Evolutionary conservation across 2,113 vertebrate species (phyloP), one percentile per base, ranked within the genome.

Genomic region (Cynopterus brachyotis): DNA sequence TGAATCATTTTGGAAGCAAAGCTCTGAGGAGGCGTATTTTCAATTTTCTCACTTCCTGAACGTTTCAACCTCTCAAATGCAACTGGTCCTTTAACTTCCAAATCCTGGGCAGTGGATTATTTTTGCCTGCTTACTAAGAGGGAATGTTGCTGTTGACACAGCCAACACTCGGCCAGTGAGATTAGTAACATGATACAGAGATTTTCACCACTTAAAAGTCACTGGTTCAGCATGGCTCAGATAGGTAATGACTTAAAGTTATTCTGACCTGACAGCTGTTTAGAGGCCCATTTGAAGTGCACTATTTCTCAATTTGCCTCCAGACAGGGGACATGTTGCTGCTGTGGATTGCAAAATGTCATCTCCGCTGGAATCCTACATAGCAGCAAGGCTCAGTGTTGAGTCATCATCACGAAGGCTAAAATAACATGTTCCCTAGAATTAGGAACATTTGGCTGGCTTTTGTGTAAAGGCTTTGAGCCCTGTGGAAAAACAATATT

Each of bases 141-240:
- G 81, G 94, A 97, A 96, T 32, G 7, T 64, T 80, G 93, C 42
- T 95, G 93, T 91, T 97, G 97, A 96, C 96, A 96, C 12, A 94
- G 95, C 79, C 95, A 50, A 50, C 82, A 80, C 8, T 37, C 97
- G 59, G 62, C 95, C 76, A 76, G 94, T 88, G 50, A 90, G 94
- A 84, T 92, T 94, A 97, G 76, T 55, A 98, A 91, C 53, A 87
- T 0, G 93, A 98, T 89, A 97, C 35, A 42, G 83, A 96, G 97
- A 98, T 98, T 98, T 98, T 96, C 97, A 97, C 97, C 95, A 93
- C 92, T 97, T 97, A 94, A 88, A 96, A 97, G 93, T 97, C 80
- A 57, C 76, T 73, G 89, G 72, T 70, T 97, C 88, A 97, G 97
- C 91, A 66, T 83, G 94, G 28, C 79, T 96, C 59, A 67, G 47